These are phyloP conservation scores for Mechanitis messenoides DNA, from an alignment of 2,888 invertebrate species.

Conservation along the genomic window DNA sequence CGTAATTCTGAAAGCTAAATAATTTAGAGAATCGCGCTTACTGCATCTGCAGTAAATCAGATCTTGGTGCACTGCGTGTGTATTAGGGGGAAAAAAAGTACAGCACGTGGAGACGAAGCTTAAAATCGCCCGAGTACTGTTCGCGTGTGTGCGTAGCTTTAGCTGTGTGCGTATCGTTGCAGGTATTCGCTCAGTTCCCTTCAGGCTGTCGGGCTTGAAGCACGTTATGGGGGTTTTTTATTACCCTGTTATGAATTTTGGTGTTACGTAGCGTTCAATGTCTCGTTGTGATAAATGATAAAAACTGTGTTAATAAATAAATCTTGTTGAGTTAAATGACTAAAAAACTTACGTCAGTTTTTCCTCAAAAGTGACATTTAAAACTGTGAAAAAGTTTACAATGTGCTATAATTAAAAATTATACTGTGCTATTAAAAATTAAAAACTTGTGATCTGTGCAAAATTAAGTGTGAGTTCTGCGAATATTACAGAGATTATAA, in stretches of 20 bases:
- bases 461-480: not conserved
- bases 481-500: not conserved
- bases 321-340: not conserved
- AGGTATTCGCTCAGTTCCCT: conserved; percentile 70
- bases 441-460: conserved; percentile 3
- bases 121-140: conserved; percentile 54
- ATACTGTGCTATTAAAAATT: not conserved
- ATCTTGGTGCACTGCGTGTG: conserved; percentile 31
- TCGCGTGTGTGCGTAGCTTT: conserved; percentile 48
- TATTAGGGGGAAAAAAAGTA: conserved; percentile 30
- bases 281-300: conserved; percentile 8
- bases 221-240: conserved; percentile 31
- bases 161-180: conserved; percentile 69
- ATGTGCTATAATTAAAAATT: not conserved
- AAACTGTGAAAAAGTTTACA: conserved; percentile 1
- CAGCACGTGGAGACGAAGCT: conserved; percentile 55
- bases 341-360: not conserved
- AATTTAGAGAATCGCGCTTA: conserved; percentile 19
- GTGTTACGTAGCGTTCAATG: conserved; percentile 24
- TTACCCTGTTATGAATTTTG: conserved; percentile 21
- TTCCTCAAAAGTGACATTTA: not conserved
- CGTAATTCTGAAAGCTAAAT: conserved; percentile 7
- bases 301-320: not conserved
- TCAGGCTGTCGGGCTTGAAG: conserved; percentile 47
- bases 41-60: conserved; percentile 28